Percentiles rank a stretch among this genome's conserved stretches.
Conservation (phyloP, 2,113 vertebrate genomes). For the Nothocercus julius region DNA sequence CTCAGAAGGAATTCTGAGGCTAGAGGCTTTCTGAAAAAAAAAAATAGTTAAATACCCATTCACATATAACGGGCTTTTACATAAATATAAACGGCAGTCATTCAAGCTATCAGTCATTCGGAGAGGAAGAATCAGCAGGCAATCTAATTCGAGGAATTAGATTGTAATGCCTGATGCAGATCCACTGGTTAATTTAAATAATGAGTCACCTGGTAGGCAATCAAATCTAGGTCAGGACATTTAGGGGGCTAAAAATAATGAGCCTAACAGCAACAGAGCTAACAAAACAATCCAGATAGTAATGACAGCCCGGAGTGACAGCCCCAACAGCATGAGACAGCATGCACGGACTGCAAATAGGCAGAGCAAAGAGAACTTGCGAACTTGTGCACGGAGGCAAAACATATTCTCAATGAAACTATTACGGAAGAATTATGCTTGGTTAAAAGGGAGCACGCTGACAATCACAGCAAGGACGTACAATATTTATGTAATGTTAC, state of each 20-base stretch:
- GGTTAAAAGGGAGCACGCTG: slow-evolving; percentile 52
- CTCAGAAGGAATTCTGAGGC: not conserved
- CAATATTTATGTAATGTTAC: slow-evolving; percentile 51
- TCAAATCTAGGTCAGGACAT: slow-evolving; percentile 74
- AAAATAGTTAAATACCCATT: slow-evolving; percentile 6
- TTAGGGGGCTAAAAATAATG: slow-evolving; percentile 71
- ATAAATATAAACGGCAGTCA: slow-evolving; percentile 10
- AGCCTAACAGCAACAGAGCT: slow-evolving; percentile 65
- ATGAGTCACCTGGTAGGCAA: slow-evolving; percentile 73
- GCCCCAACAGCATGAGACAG: slow-evolving; percentile 58
- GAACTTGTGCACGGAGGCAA: slow-evolving; percentile 37
- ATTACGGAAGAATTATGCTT: slow-evolving; percentile 54
- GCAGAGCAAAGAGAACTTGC: slow-evolving; percentile 47
- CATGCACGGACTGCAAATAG: slow-evolving; percentile 53
- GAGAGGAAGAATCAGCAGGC: slow-evolving; percentile 62
- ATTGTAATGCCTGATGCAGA: slow-evolving; percentile 65
- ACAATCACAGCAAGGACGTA: slow-evolving; percentile 43
- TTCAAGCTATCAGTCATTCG: slow-evolving; percentile 58
- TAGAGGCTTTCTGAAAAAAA: not conserved
- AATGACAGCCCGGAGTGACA: slow-evolving; percentile 63
- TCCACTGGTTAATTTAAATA: slow-evolving; percentile 73
- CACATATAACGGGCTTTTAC: not conserved
- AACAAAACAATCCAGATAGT: slow-evolving; percentile 69
- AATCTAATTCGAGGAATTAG: slow-evolving; percentile 68
- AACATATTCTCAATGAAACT: slow-evolving; percentile 64